Conservation (phyloP, 2,113 vertebrate species). For the Benitochromis conjunctus region DNA sequence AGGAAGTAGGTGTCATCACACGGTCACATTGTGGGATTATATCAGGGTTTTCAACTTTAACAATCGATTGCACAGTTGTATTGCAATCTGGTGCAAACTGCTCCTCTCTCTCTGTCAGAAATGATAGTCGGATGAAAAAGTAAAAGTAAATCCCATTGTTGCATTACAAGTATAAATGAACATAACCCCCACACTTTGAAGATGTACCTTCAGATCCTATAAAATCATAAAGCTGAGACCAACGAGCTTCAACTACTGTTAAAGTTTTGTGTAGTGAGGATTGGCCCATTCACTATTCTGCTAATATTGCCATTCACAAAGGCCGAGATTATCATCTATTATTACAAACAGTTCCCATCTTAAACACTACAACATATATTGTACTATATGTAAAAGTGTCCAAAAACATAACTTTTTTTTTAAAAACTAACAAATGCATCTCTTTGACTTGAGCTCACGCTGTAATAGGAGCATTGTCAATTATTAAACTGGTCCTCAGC, state of each 20-base stretch:
- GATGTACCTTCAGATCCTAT: rapidly evolving
- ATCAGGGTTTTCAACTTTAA: neutral
- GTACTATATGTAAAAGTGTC: neutral
- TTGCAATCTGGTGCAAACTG: too few species aligned
- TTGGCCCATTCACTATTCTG: neutral
- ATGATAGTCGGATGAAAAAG: too few species aligned
- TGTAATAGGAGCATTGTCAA: neutral
- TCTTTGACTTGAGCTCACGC: neutral
- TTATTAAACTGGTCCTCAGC: neutral
- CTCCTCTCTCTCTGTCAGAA: too few species aligned
- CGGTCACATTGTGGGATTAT: rapidly evolving
- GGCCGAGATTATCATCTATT: neutral
- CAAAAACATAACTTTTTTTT: neutral
- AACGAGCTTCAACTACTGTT: too few species aligned
- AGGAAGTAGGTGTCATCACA: neutral
- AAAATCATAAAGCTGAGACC: neutral
- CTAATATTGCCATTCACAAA: neutral
- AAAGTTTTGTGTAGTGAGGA: neutral
- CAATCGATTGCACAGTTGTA: neutral
- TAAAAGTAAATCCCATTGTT: too few species aligned
- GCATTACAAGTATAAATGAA: neutral
- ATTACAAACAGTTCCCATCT: neutral
- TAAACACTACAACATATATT: neutral
- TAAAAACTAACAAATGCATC: neutral
- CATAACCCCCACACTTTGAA: rapidly evolving